Conservation (phyloP, 2,888 invertebrate species). For the Hipparchia semele region DNA sequence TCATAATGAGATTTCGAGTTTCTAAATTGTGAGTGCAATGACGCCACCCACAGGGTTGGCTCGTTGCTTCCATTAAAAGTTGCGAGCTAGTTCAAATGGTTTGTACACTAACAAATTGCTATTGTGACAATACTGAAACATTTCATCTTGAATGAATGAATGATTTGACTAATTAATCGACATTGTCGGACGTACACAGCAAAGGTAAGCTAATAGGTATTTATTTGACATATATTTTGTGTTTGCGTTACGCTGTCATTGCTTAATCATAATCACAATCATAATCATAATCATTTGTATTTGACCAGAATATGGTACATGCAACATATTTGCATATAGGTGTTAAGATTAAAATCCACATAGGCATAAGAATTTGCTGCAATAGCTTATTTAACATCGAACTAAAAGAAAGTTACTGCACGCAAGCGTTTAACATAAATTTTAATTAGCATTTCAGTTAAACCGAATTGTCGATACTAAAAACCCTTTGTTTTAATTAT, state of each 20-base stretch:
- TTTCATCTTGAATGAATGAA: too few relatives aligned
- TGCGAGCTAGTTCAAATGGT: constrained; percentile 12
- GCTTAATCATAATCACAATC: too few relatives aligned
- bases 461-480: constrained; percentile 20
- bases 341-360: too few relatives aligned
- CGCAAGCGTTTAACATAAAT: not conserved
- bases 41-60: constrained; percentile 3
- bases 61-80: constrained; percentile 21
- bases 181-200: too few relatives aligned
- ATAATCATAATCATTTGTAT: too few relatives aligned
- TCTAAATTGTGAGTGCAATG: constrained; percentile 8
- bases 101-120: constrained; percentile 7
- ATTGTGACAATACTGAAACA: not conserved
- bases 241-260: too few relatives aligned
- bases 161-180: not conserved
- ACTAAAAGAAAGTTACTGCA: not conserved
- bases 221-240: too few relatives aligned
- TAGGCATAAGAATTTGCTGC: not conserved
- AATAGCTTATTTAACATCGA: not conserved
- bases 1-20: constrained; percentile 19
- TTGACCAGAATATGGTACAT: too few relatives aligned
- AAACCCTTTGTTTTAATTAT: constrained; percentile 17
- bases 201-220: too few relatives aligned
- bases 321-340: too few relatives aligned
- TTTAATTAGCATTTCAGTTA: constrained; percentile 7